Base-by-base conservation (phyloP, 37 sponge, comb jelly and placozoan genomes). In the Mnemiopsis leidyi region DNA sequence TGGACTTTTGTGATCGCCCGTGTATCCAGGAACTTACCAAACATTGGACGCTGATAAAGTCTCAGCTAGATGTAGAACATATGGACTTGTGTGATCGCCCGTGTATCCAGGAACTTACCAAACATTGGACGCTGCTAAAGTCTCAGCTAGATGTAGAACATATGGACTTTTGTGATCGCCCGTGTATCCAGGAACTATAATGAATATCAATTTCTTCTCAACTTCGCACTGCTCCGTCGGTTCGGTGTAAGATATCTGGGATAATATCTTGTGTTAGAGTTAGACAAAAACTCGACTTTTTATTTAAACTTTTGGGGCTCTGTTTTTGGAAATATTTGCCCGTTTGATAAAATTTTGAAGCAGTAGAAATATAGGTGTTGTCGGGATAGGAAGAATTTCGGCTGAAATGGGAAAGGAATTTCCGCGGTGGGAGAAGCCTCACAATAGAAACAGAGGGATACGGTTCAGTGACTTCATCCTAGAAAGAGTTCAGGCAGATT, bases 121-220 rank as follows among this genome's bases (percentile, higher is more conserved):
- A 32, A 77, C 79, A 77, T 77, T 32, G 36, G 32, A 16, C 20
- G 1, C 32, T 21, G 21, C 18, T 0, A 77, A 20, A 26, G 32
- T 28, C 35, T 77, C 79, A 20, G 79, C 90, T 5, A 85, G 32
- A 28, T 85, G 90, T 39, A 23, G 40, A 0, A 85, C 48, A 25
- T 85, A 85, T 35, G 32, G 23, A 39, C 61, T 85, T n/a, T 33
- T 85, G 90, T 85, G 90, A 61, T 85, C 90, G 48, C 90, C 90
- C 2, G 35, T 85, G 30, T 85, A 85, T 0, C 90, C 90, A 35
- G 90, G 90, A 28, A 85, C 90, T 40, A 85, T 85, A 24, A 85
- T 13, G 90, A 77, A 77, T 77, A 77, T 77, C 79, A 77, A 26
- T 18, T 31, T 34, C 79, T 77, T 77, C 20, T 32, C 35, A 7